Conservation (phyloP, 2,797 vertebrate genomes). For the Hippoglossus hippoglossus region DNA sequence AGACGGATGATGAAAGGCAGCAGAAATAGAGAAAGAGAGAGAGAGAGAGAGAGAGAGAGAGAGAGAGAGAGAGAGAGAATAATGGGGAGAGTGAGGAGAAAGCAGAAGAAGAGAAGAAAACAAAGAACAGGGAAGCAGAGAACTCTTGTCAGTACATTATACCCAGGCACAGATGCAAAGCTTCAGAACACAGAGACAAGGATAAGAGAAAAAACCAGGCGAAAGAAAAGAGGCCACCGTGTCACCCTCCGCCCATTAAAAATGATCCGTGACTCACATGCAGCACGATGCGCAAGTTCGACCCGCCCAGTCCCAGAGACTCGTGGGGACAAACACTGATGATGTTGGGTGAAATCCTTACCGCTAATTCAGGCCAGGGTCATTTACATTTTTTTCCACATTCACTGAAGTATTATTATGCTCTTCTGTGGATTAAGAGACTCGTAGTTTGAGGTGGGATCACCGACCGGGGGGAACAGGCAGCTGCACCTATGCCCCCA, state of each 20-base stretch:
- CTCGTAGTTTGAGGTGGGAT: not conserved
- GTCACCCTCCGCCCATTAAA: conserved; percentile 33
- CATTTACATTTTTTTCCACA: conserved; percentile 11
- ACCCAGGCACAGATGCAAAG: conserved; percentile 39
- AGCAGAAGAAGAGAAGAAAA: conserved; percentile 39
- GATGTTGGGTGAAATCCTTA: conserved; percentile 25
- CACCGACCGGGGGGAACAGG: not conserved
- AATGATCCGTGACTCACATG: conserved; percentile 24
- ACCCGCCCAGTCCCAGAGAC: not conserved
- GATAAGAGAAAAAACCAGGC: conserved; percentile 53
- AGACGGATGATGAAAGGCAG: conserved; percentile 72
- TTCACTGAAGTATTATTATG: conserved; percentile 15
- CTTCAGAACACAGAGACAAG: conserved; percentile 59
- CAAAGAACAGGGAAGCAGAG: conserved; percentile 45
- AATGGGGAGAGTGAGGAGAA: conserved; percentile 63
- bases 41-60: conserved; percentile 23
- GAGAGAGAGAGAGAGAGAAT: conserved; percentile 42
- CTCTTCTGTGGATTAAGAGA: conserved; percentile 9
- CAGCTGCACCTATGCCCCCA: too few relatives aligned
- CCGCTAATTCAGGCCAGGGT: not conserved
- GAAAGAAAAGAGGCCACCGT: conserved; percentile 43
- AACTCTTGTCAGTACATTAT: conserved; percentile 63
- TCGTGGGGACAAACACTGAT: not conserved
- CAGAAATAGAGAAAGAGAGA: conserved; percentile 52
- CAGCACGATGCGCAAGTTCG: not conserved